These are phyloP conservation scores for Aeoliscus strigatus DNA, from an alignment of 2,797 vertebrate species.

Conservation along the genomic window DNA sequence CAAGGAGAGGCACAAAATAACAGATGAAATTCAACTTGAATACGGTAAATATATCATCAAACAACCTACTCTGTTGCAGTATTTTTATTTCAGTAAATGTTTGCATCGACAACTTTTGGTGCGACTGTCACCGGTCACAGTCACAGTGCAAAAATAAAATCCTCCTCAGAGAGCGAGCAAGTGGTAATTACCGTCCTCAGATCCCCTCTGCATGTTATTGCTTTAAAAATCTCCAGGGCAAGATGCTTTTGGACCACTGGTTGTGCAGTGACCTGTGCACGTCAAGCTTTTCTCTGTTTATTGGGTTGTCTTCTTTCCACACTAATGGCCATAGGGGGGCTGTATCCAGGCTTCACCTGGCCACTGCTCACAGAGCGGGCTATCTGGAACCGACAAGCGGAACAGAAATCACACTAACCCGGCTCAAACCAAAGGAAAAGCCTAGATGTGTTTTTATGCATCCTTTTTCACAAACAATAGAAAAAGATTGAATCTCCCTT, in stretches of 20 bases:
- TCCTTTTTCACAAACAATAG: constrained; percentile 38
- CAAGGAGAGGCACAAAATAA: constrained; percentile 60
- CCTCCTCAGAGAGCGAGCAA: constrained; percentile 42
- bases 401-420: constrained; percentile 80
- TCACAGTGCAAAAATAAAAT: not conserved
- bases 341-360: constrained; percentile 77
- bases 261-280: constrained; percentile 80
- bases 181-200: constrained; percentile 68
- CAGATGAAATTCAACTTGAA: constrained; percentile 53
- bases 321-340: constrained; percentile 78
- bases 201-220: constrained; percentile 56
- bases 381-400: constrained; percentile 78
- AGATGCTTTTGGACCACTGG: constrained; percentile 76
- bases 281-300: constrained; percentile 75
- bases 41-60: constrained; percentile 21
- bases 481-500: constrained; percentile 45
- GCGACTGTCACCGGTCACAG: constrained; percentile 20
- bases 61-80: constrained; percentile 12
- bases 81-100: constrained; percentile 34
- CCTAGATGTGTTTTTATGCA: constrained; percentile 47
- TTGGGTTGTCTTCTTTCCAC: constrained; percentile 79
- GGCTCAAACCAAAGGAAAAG: constrained; percentile 67
- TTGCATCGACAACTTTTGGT: constrained; percentile 30
- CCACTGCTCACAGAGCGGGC: constrained; percentile 73
- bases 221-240: constrained; percentile 57